A percentile compares a stretch with the other conserved stretches of the same genome.
Conservation (phyloP, 1,140 invertebrate genomes). For the Stegodyphus mimosarum region DNA sequence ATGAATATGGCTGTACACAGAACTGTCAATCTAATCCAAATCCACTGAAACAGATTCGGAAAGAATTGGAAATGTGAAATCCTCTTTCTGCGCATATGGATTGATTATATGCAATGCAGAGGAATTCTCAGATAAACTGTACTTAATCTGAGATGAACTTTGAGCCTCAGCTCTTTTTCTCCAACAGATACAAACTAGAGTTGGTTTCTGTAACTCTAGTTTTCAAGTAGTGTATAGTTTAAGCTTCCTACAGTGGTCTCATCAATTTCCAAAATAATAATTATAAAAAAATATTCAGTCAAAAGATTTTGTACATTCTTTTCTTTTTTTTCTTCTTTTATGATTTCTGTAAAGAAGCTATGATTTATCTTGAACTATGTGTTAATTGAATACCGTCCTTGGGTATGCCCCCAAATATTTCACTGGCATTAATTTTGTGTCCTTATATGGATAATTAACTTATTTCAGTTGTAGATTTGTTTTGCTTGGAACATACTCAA, state of each 20-base stretch:
- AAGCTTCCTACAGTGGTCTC: conserved; percentile 40
- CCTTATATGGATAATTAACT: too few relatives aligned
- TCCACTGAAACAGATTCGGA: too few relatives aligned
- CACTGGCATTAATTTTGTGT: too few relatives aligned
- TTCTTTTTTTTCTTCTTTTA: background rate
- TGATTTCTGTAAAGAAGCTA: background rate
- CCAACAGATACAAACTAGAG: conserved; percentile 19
- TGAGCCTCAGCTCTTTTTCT: conserved; percentile 10
- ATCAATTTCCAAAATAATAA: conserved; percentile 24
- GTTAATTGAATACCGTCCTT: conserved; percentile 45
- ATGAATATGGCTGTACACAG: conserved; percentile 5
- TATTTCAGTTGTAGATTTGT: too few relatives aligned
- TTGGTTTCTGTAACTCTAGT: conserved; percentile 58
- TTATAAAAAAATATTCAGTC: conserved; percentile 12
- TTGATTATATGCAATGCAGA: conserved; percentile 30
- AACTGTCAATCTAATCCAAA: too few relatives aligned
- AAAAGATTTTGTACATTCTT: background rate
- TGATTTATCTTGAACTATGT: conserved; percentile 8
- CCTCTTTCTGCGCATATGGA: conserved; percentile 46
- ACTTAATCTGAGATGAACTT: conserved; percentile 14
- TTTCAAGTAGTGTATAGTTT: conserved; percentile 57
- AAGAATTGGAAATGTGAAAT: background rate
- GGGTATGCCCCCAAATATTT: background rate
- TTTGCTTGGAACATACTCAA: too few relatives aligned
- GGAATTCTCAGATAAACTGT: conserved; percentile 35